Evolutionary conservation across 2,888 invertebrate genomes (phyloP).

Genomic region (Agrotis clavis): DNA sequence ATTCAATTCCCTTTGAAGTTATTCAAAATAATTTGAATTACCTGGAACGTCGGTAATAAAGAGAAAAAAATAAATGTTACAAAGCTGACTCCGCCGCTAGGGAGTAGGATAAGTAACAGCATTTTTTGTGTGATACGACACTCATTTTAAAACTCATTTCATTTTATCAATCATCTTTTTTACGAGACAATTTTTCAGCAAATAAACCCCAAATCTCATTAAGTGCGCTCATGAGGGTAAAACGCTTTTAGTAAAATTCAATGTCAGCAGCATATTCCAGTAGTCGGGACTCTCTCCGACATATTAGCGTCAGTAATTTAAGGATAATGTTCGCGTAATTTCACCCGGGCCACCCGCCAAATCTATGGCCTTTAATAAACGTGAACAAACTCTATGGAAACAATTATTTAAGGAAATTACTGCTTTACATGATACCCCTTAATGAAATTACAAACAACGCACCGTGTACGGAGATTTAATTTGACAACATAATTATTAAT

Average conservation of each 20-base stretch:
- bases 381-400: constrained; percentile 84
- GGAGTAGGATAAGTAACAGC: not conserved
- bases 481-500: constrained; percentile 76
- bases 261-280: constrained; percentile 70
- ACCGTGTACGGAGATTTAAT: constrained; percentile 74
- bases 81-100: not conserved
- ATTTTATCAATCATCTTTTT: constrained; percentile 34
- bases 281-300: constrained; percentile 79
- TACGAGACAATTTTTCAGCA: constrained; percentile 56
- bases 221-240: constrained; percentile 34
- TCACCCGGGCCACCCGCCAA: constrained; percentile 82
- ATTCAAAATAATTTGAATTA: not conserved
- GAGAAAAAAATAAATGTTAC: not conserved
- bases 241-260: constrained; percentile 73
- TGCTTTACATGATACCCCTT: constrained; percentile 83
- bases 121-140: not conserved
- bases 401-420: constrained; percentile 89
- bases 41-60: too few species aligned
- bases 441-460: constrained; percentile 84
- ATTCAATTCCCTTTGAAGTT: not conserved
- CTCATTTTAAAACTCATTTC: constrained; percentile 20
- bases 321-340: constrained; percentile 88
- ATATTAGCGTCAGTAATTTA: constrained; percentile 90
- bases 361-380: constrained; percentile 90
- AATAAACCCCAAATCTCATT: constrained; percentile 62